These are phyloP conservation scores for Arenaria interpres DNA, from an alignment of 2,113 vertebrate genomes.

Conservation along the genomic window DNA sequence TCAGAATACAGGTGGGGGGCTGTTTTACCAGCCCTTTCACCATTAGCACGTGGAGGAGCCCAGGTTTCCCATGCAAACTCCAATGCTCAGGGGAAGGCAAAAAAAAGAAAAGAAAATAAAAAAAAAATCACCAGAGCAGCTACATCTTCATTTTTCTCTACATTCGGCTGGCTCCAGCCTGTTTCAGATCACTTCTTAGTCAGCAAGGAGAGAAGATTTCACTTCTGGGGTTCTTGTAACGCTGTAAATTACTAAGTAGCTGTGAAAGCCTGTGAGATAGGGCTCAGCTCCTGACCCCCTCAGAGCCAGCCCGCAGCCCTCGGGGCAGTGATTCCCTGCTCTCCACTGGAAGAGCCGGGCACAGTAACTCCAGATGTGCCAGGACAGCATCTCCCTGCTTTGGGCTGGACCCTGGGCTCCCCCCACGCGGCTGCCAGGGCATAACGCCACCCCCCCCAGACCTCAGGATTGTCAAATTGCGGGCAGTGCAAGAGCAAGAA, in stretches of 20 bases:
- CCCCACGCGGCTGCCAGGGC: background rate
- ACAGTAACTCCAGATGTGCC: background rate
- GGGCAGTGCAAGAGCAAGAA: accelerated
- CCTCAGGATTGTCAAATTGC: background rate
- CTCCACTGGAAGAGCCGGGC: background rate
- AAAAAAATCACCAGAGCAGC: background rate
- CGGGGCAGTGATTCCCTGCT: background rate
- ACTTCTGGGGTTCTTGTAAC: background rate
- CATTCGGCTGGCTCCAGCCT: background rate
- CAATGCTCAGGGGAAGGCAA: no score
- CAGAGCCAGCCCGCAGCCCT: background rate
- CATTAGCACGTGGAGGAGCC: background rate
- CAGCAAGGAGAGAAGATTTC: background rate
- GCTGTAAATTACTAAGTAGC: background rate
- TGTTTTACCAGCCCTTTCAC: background rate
- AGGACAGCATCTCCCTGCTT: background rate
- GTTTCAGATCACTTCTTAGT: background rate
- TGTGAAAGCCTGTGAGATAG: background rate
- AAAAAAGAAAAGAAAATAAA: background rate
- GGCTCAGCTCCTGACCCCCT: background rate
- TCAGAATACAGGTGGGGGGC: background rate
- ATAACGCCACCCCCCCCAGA: background rate
- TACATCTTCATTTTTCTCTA: background rate
- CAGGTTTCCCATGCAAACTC: background rate
- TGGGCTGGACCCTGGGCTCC: background rate